Conservation (phyloP, 2,888 invertebrate species). For the Atherix ibis region DNA sequence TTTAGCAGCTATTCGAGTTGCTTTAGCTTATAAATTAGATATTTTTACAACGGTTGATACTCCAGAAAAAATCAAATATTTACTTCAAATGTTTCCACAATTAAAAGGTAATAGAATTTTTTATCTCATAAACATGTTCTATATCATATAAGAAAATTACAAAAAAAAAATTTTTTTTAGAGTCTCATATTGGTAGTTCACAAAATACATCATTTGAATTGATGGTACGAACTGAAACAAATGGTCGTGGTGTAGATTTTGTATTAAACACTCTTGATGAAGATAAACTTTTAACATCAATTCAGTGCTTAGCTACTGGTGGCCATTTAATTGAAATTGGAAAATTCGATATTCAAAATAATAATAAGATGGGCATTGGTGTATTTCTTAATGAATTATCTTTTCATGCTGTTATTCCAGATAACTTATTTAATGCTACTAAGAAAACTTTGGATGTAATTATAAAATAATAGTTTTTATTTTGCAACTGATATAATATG, state of each 20-base stretch:
- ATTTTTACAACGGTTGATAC: slow-evolving; percentile 58
- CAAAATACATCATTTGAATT: slow-evolving; percentile 75
- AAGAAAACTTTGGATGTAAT: slow-evolving; percentile 28
- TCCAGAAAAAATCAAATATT: slow-evolving; percentile 45
- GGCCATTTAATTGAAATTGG: slow-evolving; percentile 75
- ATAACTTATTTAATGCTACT: slow-evolving; percentile 42
- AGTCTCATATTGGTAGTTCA: slow-evolving; percentile 67
- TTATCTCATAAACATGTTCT: not conserved
- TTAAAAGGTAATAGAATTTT: slow-evolving; percentile 34
- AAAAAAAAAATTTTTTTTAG: slow-evolving; percentile 15
- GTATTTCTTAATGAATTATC: slow-evolving; percentile 53
- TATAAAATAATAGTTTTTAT: slow-evolving; percentile 37
- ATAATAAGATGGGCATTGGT: slow-evolving; percentile 47
- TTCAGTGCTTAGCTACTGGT: slow-evolving; percentile 40
- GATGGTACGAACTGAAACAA: slow-evolving; percentile 62
- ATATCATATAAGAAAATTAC: no score
- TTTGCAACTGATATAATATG: no score
- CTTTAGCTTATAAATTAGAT: slow-evolving; percentile 46
- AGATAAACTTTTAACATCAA: slow-evolving; percentile 66
- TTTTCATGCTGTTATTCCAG: slow-evolving; percentile 65
- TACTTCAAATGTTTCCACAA: slow-evolving; percentile 37
- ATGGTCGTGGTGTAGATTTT: slow-evolving; percentile 77
- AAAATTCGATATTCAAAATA: slow-evolving; percentile 60
- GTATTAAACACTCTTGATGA: slow-evolving; percentile 84
- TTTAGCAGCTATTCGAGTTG: slow-evolving; percentile 57